Conservation (phyloP, 1,140 invertebrate genomes). For the Caenorhabditis remanei region DNA sequence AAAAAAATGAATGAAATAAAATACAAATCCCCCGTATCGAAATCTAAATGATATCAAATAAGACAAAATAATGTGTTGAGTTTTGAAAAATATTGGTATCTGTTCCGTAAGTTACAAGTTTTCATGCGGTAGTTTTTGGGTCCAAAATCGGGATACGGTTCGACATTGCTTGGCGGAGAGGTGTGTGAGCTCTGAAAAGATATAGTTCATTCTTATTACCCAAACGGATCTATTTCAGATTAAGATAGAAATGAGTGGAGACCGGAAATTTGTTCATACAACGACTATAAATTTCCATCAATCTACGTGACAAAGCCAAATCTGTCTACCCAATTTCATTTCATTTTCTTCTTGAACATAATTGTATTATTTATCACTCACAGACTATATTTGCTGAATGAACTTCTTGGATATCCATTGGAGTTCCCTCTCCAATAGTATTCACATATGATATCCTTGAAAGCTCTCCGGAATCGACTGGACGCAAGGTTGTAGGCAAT, state of each 20-base stretch:
- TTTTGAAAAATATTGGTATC: not conserved
- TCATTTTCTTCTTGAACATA: too few relatives aligned
- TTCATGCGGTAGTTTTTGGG: not conserved
- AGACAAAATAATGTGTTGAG: not conserved
- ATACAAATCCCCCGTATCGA: not conserved
- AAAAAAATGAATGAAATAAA: not conserved
- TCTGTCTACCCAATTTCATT: too few relatives aligned
- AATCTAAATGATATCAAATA: constrained; percentile 46
- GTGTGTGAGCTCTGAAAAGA: constrained; percentile 32
- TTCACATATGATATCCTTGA: constrained; percentile 65
- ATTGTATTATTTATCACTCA: not conserved
- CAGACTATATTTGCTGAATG: constrained; percentile 36
- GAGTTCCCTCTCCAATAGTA: constrained; percentile 23
- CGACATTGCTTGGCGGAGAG: constrained; percentile 11
- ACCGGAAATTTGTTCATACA: too few relatives aligned
- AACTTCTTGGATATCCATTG: constrained; percentile 11
- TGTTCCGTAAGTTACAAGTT: not conserved
- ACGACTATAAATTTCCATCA: too few relatives aligned
- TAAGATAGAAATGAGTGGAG: too few relatives aligned
- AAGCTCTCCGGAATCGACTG: constrained; percentile 78
- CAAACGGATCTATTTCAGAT: not conserved
- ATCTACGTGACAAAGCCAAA: too few relatives aligned
- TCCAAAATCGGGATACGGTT: constrained; percentile 12
- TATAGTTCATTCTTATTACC: too few relatives aligned
- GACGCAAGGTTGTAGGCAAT: constrained; percentile 79